Evolutionary conservation across 2,888 invertebrate species (phyloP), one percentile per base, ranked within the genome.

Genomic region (Anoncus sp.): DNA sequence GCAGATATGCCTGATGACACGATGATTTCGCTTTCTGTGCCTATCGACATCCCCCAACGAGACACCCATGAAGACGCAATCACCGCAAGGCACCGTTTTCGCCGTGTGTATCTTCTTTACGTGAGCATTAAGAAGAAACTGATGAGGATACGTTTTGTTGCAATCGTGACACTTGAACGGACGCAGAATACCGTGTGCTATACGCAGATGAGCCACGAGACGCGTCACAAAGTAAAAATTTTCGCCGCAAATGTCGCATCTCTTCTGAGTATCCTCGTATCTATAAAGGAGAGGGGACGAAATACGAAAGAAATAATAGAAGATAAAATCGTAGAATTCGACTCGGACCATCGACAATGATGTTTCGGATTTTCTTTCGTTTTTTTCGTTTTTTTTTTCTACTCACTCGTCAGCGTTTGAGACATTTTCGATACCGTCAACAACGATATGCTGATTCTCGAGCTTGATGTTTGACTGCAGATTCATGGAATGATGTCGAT

Each of bases 41-140:
- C 86, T 81, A 47, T 87, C 87, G 18, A 89, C 85, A 57, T 87
- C 86, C 10, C 72, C 67, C 7, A 81, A 55, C 45, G 85, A 84
- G 22, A 88, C 84, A 7, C 87, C 87, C 83, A 87, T 86, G 67
- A 87, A 89, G 20, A 75, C 83, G 69, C 88, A 90, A 35, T 86
- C 84, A 6, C 40, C 75, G 73, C 88, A 89, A 5, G 85, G 72
- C 18, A 84, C 81, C 14, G 84, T 85, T 31, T 85, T 85, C 9
- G 87, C 83, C 0, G 84, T 87, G 77, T 89, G 89, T 0, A 81
- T 82, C 47, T 87, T 88, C 49, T 86, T 87, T 18, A 89, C 85
- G 70, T 88, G 89, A 0, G 87, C 86, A 65, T 89, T 89, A 18
- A 89, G 74, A 82, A 87, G 85, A 60, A 87, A 89, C 22, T 88